Evolutionary conservation across 2,797 vertebrate genomes (phyloP), one percentile per base, ranked within the genome.

Genomic region (Cottoperca gobio): DNA sequence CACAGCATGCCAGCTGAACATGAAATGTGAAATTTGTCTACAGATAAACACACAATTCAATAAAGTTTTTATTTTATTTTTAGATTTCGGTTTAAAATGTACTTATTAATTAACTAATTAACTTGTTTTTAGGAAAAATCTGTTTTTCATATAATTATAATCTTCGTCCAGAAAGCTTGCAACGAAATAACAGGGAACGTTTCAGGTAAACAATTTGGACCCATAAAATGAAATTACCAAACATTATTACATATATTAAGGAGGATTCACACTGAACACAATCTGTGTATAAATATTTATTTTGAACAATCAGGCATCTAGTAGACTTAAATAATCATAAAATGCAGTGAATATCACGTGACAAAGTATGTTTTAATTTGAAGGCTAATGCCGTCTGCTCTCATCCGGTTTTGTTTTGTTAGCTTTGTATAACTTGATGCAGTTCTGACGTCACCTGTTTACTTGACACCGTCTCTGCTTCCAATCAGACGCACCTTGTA

Each of bases 381-480:
- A 84, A 86, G 26, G 35, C 1, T 7, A 0, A 0, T 23, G 6
- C 11, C 1, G 14, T 33, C 2, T 0, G 1, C 5, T 26, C 8
- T 0, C 2, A 17, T 89, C 77, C 73, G 79, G 63, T 71, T 59
- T 6, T 19, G 17, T 26, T 42, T 2, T 0, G 14, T 4, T 4
- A 9, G 31, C 48, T 43, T 19, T 6, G 9, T 1, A 10, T 21
- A 26, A 50, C 64, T 85, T 85, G 46, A 82, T 43, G 23, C 2
- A 8, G 2, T n/a, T 75, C 26, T 88, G 86, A 91, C 89, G 91
- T 89, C 82, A 79, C 81, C 85, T 93, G 92, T 94, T 94, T 93
- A 94, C 92, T n/a, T 86, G 91, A 28, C 73, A n/a, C n/a, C n/a
- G 31, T 33, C 31, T 33, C 26, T 26, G 31, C 8, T 79, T 79